These are phyloP conservation scores for Haemorhous mexicanus DNA, from an alignment of 2,113 vertebrate genomes.

Conservation along the genomic window DNA sequence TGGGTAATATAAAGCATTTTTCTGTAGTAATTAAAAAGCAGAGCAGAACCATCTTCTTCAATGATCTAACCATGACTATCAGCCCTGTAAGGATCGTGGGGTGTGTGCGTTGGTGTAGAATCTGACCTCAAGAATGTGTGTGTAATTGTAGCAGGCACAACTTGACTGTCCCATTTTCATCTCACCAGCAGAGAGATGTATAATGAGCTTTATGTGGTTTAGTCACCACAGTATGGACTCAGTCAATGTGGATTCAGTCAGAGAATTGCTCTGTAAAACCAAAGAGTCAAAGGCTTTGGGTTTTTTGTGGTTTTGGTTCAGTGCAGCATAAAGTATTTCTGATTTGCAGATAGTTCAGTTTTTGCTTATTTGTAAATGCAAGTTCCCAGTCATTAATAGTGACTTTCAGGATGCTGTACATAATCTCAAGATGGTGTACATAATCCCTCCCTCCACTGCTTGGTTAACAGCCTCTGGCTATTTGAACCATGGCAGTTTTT, in stretches of 20 bases:
- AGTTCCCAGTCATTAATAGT: not conserved
- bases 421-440: not conserved
- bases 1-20: not conserved
- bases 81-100: not conserved
- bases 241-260: not conserved
- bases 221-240: not conserved
- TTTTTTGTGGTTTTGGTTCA: not conserved
- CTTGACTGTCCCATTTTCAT: not conserved
- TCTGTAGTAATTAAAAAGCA: not conserved
- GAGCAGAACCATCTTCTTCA: not conserved
- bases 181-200: not conserved
- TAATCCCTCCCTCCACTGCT: not conserved
- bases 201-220: not conserved
- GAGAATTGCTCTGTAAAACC: not conserved
- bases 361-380: not conserved
- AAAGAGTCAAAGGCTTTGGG: not conserved
- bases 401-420: not conserved
- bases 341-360: not conserved
- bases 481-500: not conserved
- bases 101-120: not conserved
- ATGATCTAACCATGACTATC: not conserved
- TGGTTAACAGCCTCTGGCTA: not conserved
- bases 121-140: not conserved
- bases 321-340: not conserved
- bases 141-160: not conserved